A percentile compares a stretch with the other conserved stretches of the same genome.
Evolutionary conservation across 1,140 invertebrate genomes (phyloP).

Genomic region (Cherax destructor): DNA sequence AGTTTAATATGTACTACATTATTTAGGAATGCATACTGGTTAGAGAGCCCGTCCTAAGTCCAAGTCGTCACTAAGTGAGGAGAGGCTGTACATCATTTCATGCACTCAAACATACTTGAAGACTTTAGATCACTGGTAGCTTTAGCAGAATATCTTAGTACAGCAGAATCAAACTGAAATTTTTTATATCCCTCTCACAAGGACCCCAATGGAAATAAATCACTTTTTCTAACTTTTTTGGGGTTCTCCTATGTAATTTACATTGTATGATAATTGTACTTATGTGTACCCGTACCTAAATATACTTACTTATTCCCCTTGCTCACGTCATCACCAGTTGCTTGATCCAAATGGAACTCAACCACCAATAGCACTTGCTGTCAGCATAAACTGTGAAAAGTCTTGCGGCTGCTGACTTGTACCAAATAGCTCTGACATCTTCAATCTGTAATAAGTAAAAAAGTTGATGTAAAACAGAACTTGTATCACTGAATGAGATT

Average conservation of each 20-base stretch:
- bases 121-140: constrained; percentile 96
- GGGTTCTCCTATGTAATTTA: too few relatives aligned
- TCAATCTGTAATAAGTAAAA: constrained; percentile 27
- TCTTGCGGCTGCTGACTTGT: constrained; percentile 66
- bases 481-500: too few relatives aligned
- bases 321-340: constrained; percentile 10
- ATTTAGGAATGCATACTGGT: too few relatives aligned
- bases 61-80: too few relatives aligned
- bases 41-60: too few relatives aligned
- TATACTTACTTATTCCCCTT: constrained; percentile 77
- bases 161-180: constrained; percentile 93
- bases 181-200: too few relatives aligned
- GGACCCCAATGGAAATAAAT: too few relatives aligned
- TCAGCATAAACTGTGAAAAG: constrained; percentile 71
- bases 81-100: too few relatives aligned
- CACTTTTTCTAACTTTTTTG: too few relatives aligned
- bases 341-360: constrained; percentile 40
- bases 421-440: constrained; percentile 69
- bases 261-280: too few relatives aligned
- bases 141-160: constrained; percentile 95
- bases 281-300: constrained; percentile 80
- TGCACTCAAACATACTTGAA: background rate
- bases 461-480: background rate
- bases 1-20: too few relatives aligned
- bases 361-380: constrained; percentile 41